A percentile compares a stretch with the other conserved stretches of the same genome.
Evolutionary conservation across 2,888 invertebrate species (phyloP).

Genomic region (Acleris literana): DNA sequence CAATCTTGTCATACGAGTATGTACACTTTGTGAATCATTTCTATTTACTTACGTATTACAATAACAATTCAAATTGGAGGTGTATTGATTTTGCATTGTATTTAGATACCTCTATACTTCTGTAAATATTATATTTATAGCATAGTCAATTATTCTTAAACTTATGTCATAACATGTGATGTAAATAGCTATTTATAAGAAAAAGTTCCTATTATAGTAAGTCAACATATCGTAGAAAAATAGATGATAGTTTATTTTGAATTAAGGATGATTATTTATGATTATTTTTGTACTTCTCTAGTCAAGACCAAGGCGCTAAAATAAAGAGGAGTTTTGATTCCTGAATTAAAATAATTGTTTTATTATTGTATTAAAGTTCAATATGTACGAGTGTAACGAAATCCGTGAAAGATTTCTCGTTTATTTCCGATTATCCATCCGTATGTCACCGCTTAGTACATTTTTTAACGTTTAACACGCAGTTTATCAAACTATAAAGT

Average conservation of each 20-base stretch:
- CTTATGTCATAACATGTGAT: constrained; percentile 24
- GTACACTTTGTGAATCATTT: too few species aligned
- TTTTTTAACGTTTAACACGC: too few species aligned
- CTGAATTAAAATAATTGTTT: constrained; percentile 45
- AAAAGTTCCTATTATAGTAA: constrained; percentile 60
- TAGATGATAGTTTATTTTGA: constrained; percentile 39
- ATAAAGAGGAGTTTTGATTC: constrained; percentile 69
- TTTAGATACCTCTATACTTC: not conserved
- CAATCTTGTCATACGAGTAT: too few species aligned
- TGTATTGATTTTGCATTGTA: not conserved
- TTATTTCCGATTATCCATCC: too few species aligned
- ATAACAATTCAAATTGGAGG: not conserved
- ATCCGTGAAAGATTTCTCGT: too few species aligned
- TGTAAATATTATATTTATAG: not conserved
- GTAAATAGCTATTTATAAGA: constrained; percentile 48
- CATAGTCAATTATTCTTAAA: not conserved
- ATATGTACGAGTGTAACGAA: too few species aligned
- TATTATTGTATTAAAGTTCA: constrained; percentile 28
- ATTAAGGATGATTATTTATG: constrained; percentile 71
- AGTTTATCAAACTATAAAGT: too few species aligned
- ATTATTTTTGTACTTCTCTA: constrained; percentile 68
- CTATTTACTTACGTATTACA: too few species aligned
- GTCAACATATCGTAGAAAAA: constrained; percentile 37
- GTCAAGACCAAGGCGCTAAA: constrained; percentile 71
- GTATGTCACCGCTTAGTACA: too few species aligned